Percentiles rank a stretch among this genome's conserved stretches.
phyloP scores from a whole-genome alignment of 2,797 vertebrate genomes.

The Remorina albescens region DNA sequence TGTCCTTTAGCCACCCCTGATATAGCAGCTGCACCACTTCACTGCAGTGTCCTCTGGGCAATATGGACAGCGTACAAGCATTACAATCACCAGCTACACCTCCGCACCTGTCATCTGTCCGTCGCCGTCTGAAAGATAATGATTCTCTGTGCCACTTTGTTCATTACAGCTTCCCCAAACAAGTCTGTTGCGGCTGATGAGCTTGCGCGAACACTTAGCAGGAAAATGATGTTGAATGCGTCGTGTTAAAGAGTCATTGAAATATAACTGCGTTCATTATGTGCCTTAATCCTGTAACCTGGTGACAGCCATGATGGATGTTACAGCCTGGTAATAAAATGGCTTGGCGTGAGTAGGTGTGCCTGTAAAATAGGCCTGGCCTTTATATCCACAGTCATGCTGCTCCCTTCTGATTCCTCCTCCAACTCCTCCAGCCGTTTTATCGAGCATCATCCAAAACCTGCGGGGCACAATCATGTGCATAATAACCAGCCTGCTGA shows the following conservation, averaged over 20 bases:
- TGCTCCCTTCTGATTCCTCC: slow-evolving; percentile 17
- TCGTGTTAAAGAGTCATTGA: slow-evolving; percentile 20
- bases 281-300: slow-evolving; percentile 31
- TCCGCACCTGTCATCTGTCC: slow-evolving; percentile 5
- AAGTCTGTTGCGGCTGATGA: slow-evolving; percentile 16
- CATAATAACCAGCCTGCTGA: neutral
- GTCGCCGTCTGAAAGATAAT: slow-evolving; percentile 13
- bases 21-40: slow-evolving; percentile 11
- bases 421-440: neutral
- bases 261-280: slow-evolving; percentile 36
- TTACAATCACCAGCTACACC: slow-evolving; percentile 17
- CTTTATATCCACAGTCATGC: slow-evolving; percentile 2
- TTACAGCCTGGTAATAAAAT: slow-evolving; percentile 34
- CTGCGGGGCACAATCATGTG: neutral
- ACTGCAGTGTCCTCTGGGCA: slow-evolving; percentile 21
- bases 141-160: slow-evolving; percentile 11
- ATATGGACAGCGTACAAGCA: slow-evolving; percentile 10
- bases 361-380: slow-evolving; percentile 13
- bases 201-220: slow-evolving; percentile 18
- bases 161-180: slow-evolving; percentile 20
- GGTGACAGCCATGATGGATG: slow-evolving; percentile 53
- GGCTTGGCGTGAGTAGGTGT: slow-evolving; percentile 16
- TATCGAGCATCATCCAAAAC: neutral
- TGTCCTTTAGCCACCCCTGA: slow-evolving; percentile 53
- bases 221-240: slow-evolving; percentile 18